A percentile compares a stretch with the other conserved stretches of the same genome.
Conservation (phyloP, 1,140 invertebrate species). For the Drusus annulatus region DNA sequence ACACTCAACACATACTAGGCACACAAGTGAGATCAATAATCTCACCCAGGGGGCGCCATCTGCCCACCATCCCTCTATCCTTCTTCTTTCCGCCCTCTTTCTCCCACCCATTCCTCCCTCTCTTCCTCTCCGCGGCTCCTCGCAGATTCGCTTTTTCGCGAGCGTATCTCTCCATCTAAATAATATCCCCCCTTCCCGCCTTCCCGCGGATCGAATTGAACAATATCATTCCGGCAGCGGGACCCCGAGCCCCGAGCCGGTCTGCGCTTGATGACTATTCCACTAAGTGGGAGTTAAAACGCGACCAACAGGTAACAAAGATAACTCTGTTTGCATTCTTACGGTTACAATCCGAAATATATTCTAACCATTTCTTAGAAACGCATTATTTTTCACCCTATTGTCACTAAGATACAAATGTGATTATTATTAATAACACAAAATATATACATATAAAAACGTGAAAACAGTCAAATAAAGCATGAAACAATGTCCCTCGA, state of each 20-base stretch:
- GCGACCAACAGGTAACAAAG: conserved; percentile 34
- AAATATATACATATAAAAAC: no score
- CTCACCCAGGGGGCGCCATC: conserved; percentile 55
- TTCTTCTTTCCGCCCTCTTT: not conserved
- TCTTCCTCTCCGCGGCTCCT: conserved; percentile 36
- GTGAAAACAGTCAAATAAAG: no score
- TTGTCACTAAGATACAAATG: no score
- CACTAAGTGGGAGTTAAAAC: conserved; percentile 11
- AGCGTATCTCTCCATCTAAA: conserved; percentile 59
- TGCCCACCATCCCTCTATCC: not conserved
- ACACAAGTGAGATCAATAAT: conserved; percentile 60
- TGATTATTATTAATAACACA: no score
- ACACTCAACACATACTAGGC: conserved; percentile 50
- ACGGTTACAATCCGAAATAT: no score
- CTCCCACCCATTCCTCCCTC: conserved; percentile 20
- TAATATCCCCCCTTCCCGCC: conserved; percentile 41
- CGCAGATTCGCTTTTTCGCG: conserved; percentile 59
- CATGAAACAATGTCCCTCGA: no score
- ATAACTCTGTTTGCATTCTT: not conserved
- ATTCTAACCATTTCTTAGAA: no score
- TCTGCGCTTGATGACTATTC: conserved; percentile 17
- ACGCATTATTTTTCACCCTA: no score
- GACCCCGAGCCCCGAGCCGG: conserved; percentile 5
- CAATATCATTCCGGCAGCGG: conserved; percentile 45
- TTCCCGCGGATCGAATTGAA: conserved; percentile 51